phyloP scores from a whole-genome alignment of 2,113 vertebrate species.

The Martes martes region DNA sequence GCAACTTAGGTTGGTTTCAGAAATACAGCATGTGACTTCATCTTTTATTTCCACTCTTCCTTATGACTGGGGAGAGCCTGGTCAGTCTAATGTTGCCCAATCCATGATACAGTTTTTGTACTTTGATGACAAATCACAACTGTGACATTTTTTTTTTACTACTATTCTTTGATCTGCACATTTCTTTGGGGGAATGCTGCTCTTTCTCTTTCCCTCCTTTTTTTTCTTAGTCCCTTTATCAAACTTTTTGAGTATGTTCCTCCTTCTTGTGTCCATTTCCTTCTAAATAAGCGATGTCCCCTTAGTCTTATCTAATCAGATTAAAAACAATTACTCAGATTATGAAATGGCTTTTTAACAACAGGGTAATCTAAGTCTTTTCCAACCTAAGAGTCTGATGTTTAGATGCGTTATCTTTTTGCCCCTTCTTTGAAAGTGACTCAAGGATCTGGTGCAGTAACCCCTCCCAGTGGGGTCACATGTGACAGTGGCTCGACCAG shows the following conservation, averaged over 20 bases:
- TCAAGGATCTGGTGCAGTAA: not conserved
- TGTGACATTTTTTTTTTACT: not conserved
- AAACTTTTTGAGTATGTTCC: not conserved
- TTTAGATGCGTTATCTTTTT: not conserved
- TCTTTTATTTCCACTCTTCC: not conserved
- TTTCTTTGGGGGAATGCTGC: not conserved
- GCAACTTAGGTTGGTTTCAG: not conserved
- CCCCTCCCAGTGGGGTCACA: fast-evolving
- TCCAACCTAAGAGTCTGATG: not conserved
- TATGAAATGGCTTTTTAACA: not conserved
- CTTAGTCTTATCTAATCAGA: not conserved
- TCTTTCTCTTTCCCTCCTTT: not conserved
- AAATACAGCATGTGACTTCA: not conserved
- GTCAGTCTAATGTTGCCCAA: not conserved
- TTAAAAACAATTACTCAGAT: not conserved
- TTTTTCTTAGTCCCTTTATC: not conserved
- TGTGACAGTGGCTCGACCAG: not conserved
- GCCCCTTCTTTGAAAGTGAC: not conserved
- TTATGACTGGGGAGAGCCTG: not conserved
- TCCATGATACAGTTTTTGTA: not conserved
- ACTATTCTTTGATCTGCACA: not conserved
- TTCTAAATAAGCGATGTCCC: not conserved
- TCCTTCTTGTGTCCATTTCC: not conserved
- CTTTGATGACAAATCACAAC: not conserved
- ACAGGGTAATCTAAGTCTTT: not conserved